Base-by-base conservation (phyloP, 1,140 invertebrate species). In the Listronotus bonariensis region DNA sequence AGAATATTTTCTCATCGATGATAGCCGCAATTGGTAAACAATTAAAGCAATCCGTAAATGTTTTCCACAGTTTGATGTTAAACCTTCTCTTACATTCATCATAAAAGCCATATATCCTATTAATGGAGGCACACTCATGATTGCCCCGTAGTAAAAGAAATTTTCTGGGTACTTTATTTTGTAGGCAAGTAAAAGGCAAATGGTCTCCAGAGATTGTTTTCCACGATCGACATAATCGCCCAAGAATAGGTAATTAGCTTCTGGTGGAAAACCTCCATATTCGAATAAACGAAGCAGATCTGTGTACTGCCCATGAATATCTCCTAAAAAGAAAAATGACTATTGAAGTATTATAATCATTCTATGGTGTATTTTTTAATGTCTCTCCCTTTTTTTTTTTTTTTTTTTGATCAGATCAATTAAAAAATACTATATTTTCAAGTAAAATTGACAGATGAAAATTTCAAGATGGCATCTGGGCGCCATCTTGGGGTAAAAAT, bases 91-190 rank as follows among this genome's bases (percentile, higher is more conserved):
- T 83, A 85, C 92, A 91, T 80, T 91, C 90, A 75, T 91, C 89
- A 74, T 92, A 92, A 76, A 92, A 92, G 63, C 85, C 92, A 81
- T 94, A 95, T 79, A 93, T 93, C 78, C 90, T 86, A 80, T 93
- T 93, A 79, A 93, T 92, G 76, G 87, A 89, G 56, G 91, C 91
- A 78, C 91, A 93, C 76, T 94, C 92, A 75, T 94, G 92, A 78
- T 94, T 94, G 71, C 94, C 94, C 75, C 94, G 82, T 48, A 90
- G 80, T 68, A 92, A 81, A 97, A 97, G 83, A 97, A 96, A 80
- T 96, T 96, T 79, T 96, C 92, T 43, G 94, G 93, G 81, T 95
- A 96, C 82, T 96, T 95, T 73, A 96, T 95, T 84, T 97, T 95
- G 81, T 97, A 97, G 65, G 94, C 94, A 66, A 97, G 83, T 58